phyloP scores from a whole-genome alignment of 2,888 invertebrate species.

The Lepidocyrtinus sp. region DNA sequence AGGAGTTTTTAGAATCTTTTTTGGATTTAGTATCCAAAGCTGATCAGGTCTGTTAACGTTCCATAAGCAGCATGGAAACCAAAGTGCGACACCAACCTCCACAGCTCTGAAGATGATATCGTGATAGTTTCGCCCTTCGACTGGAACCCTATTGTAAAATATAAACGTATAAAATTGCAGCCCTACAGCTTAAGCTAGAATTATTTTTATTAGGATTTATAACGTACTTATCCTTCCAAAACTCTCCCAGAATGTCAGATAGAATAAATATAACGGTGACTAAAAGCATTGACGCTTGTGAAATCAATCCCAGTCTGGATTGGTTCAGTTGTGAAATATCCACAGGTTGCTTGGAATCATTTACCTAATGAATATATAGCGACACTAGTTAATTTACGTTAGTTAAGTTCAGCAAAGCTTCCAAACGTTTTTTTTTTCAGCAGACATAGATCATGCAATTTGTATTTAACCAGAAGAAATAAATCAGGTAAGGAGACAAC shows the following conservation, averaged over 20 bases:
- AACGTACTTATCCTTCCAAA: constrained; percentile 92
- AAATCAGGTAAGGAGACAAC: too few relatives aligned
- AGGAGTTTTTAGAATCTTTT: constrained; percentile 79
- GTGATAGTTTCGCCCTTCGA: constrained; percentile 92
- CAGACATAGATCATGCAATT: too few relatives aligned
- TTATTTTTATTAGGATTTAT: not conserved
- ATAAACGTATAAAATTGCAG: constrained; percentile 30
- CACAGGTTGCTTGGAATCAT: constrained; percentile 70
- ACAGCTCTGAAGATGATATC: constrained; percentile 91
- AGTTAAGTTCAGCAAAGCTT: too few relatives aligned
- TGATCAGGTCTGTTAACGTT: constrained; percentile 92
- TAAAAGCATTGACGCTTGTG: constrained; percentile 92
- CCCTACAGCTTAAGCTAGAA: not conserved
- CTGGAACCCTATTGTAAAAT: constrained; percentile 80
- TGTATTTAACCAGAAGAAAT: not conserved
- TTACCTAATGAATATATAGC: constrained; percentile 53
- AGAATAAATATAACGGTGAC: constrained; percentile 90
- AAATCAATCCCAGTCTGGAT: constrained; percentile 88
- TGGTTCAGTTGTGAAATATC: constrained; percentile 92
- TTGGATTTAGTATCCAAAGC: constrained; percentile 93
- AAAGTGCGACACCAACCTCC: constrained; percentile 93
- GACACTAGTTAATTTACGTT: too few relatives aligned
- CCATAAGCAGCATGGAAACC: constrained; percentile 97
- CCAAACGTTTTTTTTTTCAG: too few relatives aligned
- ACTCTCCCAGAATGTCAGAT: constrained; percentile 91